These are phyloP conservation scores for Cheirogaleus medius DNA, from an alignment of 2,113 vertebrate species.

Conservation along the genomic window DNA sequence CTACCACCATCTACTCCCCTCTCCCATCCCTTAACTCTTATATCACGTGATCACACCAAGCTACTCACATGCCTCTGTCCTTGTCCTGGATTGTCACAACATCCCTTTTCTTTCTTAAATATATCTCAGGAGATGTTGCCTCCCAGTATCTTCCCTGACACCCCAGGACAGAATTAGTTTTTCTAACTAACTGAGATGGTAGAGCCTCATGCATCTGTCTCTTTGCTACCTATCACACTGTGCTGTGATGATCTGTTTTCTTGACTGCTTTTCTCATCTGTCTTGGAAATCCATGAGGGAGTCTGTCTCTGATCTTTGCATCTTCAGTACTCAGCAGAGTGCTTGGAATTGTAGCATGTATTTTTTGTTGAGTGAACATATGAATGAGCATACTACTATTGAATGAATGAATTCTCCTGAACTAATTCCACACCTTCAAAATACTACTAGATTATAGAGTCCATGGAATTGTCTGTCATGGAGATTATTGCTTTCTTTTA, in stretches of 20 bases:
- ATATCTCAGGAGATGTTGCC: no score
- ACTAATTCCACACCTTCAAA: neutral
- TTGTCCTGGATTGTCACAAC: neutral
- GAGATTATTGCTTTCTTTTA: neutral
- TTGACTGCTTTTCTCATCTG: neutral
- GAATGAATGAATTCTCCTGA: constrained; percentile 8
- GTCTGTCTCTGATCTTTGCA: neutral
- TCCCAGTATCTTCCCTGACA: neutral
- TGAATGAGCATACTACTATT: neutral
- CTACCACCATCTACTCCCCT: fast-evolving
- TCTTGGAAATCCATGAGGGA: neutral
- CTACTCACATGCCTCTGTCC: neutral
- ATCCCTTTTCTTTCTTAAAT: neutral
- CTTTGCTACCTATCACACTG: neutral
- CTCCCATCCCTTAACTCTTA: neutral
- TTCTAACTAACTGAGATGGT: neutral
- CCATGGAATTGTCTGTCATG: neutral
- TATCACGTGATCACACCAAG: neutral
- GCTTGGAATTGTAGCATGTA: neutral
- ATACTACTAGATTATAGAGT: neutral
- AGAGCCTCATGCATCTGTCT: fast-evolving
- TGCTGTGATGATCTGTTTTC: fast-evolving
- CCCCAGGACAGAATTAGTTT: neutral
- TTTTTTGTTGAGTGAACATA: neutral
- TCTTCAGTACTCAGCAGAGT: neutral